These are phyloP conservation scores for Triops cancriformis DNA, from an alignment of 1,140 invertebrate species.

Conservation along the genomic window DNA sequence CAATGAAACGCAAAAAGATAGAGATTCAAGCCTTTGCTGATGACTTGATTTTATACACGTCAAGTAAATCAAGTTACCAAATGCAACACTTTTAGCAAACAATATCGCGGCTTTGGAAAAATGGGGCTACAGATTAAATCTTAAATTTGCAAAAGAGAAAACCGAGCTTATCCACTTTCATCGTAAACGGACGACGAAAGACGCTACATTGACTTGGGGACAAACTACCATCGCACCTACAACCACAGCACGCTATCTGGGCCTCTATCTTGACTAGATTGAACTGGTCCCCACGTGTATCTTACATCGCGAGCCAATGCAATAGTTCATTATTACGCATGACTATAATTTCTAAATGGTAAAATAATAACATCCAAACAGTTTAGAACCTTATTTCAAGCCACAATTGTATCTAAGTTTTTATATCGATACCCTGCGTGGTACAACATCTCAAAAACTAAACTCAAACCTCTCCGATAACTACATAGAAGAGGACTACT, in stretches of 20 bases:
- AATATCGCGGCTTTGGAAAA: not conserved
- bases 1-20: not conserved
- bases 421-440: too few relatives aligned
- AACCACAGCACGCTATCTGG: not conserved
- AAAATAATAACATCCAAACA: too few relatives aligned
- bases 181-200: not conserved
- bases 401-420: too few relatives aligned
- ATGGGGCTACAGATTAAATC: not conserved
- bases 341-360: too few relatives aligned
- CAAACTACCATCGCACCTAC: not conserved
- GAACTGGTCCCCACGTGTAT: not conserved
- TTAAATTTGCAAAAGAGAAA: constrained; percentile 1
- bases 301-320: too few relatives aligned
- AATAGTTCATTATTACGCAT: too few relatives aligned
- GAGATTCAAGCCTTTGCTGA: not conserved
- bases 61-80: not conserved
- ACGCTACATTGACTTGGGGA: not conserved
- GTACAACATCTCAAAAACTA: too few relatives aligned
- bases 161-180: constrained; percentile 15
- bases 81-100: not conserved
- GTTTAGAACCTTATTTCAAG: too few relatives aligned
- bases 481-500: too few relatives aligned
- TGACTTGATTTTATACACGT: not conserved
- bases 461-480: too few relatives aligned
- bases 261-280: not conserved